Percentiles rank a stretch among this genome's conserved stretches.
phyloP scores from a whole-genome alignment of 2,888 invertebrate genomes.

The Acrocyrtus sp. region DNA sequence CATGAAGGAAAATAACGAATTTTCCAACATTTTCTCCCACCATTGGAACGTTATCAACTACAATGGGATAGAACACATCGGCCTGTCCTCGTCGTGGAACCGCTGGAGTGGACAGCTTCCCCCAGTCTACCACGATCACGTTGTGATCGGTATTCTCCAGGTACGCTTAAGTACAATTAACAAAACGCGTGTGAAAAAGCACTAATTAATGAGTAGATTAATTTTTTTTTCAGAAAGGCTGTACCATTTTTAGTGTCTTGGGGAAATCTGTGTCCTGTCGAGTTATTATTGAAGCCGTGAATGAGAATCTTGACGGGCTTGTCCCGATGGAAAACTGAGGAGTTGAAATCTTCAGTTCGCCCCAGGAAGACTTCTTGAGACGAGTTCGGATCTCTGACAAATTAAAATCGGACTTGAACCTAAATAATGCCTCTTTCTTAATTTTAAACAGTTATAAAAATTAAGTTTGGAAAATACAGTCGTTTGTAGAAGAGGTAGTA shows the following conservation, averaged over 20 bases:
- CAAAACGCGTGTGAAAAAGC: background rate
- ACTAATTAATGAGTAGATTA: background rate
- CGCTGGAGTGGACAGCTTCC: conserved; percentile 68
- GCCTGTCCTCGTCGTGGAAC: conserved; percentile 25
- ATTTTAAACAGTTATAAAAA: background rate
- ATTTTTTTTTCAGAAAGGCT: background rate
- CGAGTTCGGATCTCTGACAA: conserved; percentile 36
- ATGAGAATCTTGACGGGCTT: conserved; percentile 47
- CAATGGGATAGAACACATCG: conserved; percentile 56
- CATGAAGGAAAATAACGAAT: conserved; percentile 40
- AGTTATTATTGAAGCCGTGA: conserved; percentile 54
- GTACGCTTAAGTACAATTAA: conserved; percentile 67
- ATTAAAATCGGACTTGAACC: background rate
- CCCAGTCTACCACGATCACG: conserved; percentile 74
- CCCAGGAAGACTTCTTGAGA: conserved; percentile 34
- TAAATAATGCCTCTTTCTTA: background rate
- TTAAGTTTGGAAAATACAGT: no score
- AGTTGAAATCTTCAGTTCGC: conserved; percentile 24
- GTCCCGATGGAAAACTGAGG: conserved; percentile 10
- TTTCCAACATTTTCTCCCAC: conserved; percentile 44
- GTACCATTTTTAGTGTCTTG: conserved; percentile 51
- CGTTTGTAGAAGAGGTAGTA: conserved; percentile 43
- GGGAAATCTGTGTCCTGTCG: conserved; percentile 48
- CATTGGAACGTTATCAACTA: conserved; percentile 50
- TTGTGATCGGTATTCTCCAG: conserved; percentile 72